Evolutionary conservation across 2,797 vertebrate genomes (phyloP), one percentile per base, ranked within the genome.

Genomic region (Darevskia mixta): DNA sequence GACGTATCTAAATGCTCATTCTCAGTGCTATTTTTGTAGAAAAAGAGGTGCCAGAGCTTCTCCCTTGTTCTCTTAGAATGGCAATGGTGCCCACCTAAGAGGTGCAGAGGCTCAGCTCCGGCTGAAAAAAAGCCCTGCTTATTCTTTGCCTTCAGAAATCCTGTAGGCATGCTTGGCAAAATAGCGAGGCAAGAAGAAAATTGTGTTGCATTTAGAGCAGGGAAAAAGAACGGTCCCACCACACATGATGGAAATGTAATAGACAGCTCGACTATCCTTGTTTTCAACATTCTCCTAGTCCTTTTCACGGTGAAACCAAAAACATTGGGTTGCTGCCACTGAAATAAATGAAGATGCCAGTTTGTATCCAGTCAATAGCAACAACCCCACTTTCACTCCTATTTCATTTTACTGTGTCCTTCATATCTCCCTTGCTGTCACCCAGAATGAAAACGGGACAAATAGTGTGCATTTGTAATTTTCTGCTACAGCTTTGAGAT

Each of bases 341-440:
- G 87, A 94, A 94, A 91, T 93, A 88, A 94, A 93, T 90, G 83
- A 93, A 94, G 94, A 89, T 91, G 88, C 91, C 90, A 90, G 79
- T 83, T 90, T 83, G 87, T 43, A 89, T 93, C 86, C 86, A 90
- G 82, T 93, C 80, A 86, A 1, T 82, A 82, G 77, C 1, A 93
- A 72, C 85, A 77, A 83, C 88, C 67, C 17, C 73, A 61, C 41
- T 88, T 88, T 58, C 89, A 72, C 90, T 92, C 91, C 80, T 77
- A 32, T 89, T 93, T 91, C 11, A n/a, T 88, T 94, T 95, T 66
- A 69, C 76, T 83, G 94, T 79, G 45, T 92, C 75, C 84, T 95
- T 93, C 20, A 6, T 43, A 76, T 87, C 43, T 90, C n/a, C 77
- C 64, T 92, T 92, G 87, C 83, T 94, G 85, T 94, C 91, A 89